Base-by-base conservation (phyloP, 1,140 invertebrate genomes). In the Heliconius hermathena region DNA sequence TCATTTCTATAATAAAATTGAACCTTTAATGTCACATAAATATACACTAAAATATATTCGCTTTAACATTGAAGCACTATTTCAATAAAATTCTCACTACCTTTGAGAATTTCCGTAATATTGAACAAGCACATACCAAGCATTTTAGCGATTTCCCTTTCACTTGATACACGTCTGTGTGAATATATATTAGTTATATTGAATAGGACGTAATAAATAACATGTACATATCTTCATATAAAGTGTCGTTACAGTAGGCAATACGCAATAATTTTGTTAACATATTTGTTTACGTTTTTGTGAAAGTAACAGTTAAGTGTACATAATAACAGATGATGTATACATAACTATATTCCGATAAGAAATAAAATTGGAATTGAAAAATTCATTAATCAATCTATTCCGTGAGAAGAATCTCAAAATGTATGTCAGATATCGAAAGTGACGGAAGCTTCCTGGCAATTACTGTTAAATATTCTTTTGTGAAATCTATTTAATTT, bases 61-160 rank as follows among this genome's bases (percentile, higher is more conserved):
- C 13, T 66, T 66, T 29, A 13, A 66, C 60, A 29, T 66, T 66
- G 60, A 66, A 66, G 60, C 60, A 29, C 60, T 26, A 66, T 66
- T 66, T 66, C 22, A 66, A 60, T 60, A 60, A 60, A 60, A 26
- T 60, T 60, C 54, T 60, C 54, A 60, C 54, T 60, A 22, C 22
- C 60, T 66, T 66, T 66, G 60, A 66, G 60, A 66, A 13, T 66
- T 66, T 29, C 26, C 3, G 22, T 13, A 1, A 66, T 66, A 66
- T 66, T 66, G 13, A 66, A 66, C 60, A 29, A 66, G 60, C 60
- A 66, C 22, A 66, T 66, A 66, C 22, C 60, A 66, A 66, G 60
- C 60, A 66, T 66, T 66, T 66, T n/a, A 66, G 60, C 60, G 60
- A 66, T 66, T 66, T 66, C 60, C 29, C 60, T 66, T 16, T 66